Evolutionary conservation across 2,888 invertebrate species (phyloP), one percentile per base, ranked within the genome.

Genomic region (Agrypnus murinus): DNA sequence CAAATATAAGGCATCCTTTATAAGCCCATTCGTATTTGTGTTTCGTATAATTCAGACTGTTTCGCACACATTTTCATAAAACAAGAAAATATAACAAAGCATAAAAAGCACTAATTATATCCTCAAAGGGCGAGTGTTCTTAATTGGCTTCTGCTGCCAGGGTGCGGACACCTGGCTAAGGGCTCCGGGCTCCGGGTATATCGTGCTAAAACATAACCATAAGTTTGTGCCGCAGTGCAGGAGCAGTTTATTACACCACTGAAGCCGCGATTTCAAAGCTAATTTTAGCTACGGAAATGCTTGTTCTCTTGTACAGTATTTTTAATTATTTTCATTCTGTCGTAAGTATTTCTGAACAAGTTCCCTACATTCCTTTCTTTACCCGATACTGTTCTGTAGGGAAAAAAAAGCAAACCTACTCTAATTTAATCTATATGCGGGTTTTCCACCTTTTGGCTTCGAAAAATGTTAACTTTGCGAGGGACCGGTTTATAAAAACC

Each of bases 191-290:
- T 58, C 59, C 55, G 65, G 62, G 70, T 53, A 59, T 34, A 45
- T 45, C 50, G 36, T 57, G 63, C 67, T 67, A 53, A 63, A 71
- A 64, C 63, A 64, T 68, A 57, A 64, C 67, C 67, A 53, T 63
- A 65, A 63, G 59, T 65, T 70, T 66, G 63, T 73, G 73, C 71
- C 73, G 75, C 75, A 75, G 65, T 75, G 74, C 75, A 75, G 75
- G 63, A 71, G 65, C 72, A 69, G 73, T 75, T 75, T 71, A 72
- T 74, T 74, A 65, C 72, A 65, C 67, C 68, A 58, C 73, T 14
- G 65, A 65, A 69, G 45, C 68, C 69, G 82, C 89, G 88, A 90
- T 88, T 70, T 68, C 72, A 64, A 72, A 74, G 60, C 71, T 68
- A 69, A 72, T 73, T 74, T 74, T 68, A 74, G 60, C 66, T 69